Conservation (phyloP, 2,113 vertebrate species). For the Rhagologus leucostigma region DNA sequence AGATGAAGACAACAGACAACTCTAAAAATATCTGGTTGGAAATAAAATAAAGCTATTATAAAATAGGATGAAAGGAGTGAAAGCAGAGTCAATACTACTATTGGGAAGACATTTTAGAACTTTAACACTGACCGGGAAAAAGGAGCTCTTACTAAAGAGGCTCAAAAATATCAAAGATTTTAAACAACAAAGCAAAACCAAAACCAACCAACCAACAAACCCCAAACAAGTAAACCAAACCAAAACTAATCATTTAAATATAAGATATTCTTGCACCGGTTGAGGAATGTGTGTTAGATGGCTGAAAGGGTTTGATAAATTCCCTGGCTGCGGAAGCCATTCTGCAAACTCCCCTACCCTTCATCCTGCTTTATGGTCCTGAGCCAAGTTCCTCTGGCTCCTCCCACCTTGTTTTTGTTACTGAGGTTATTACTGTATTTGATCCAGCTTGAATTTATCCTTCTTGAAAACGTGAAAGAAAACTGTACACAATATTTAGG, state of each 20-base stretch:
- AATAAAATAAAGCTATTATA: neutral
- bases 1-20: neutral
- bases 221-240: neutral
- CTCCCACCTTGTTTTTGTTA: neutral
- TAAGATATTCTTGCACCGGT: neutral
- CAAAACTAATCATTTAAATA: neutral
- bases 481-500: neutral
- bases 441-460: neutral
- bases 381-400: neutral
- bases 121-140: neutral
- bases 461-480: neutral
- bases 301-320: neutral
- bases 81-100: neutral
- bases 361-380: neutral
- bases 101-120: neutral
- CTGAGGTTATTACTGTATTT: neutral
- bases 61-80: neutral
- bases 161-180: neutral
- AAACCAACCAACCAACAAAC: neutral
- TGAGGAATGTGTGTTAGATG: neutral
- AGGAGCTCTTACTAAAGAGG: neutral
- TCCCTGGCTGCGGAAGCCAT: neutral
- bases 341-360: neutral
- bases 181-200: neutral
- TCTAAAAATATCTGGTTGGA: neutral